A percentile compares a stretch with the other conserved stretches of the same genome.
Evolutionary conservation across 2,797 vertebrate species (phyloP).

Genomic region (Microcaecilia unicolor): DNA sequence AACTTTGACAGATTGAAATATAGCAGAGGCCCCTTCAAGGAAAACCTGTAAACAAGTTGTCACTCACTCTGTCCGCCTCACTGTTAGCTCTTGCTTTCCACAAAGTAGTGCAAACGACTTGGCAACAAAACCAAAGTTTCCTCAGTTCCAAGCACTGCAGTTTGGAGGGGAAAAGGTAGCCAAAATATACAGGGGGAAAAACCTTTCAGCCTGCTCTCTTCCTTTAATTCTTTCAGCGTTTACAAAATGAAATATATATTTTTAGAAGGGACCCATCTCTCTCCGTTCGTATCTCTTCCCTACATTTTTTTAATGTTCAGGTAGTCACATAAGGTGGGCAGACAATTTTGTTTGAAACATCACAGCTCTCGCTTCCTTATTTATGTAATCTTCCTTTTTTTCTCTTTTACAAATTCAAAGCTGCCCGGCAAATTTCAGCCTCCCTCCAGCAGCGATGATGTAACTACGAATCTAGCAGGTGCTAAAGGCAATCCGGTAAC

Average conservation of each 20-base stretch:
- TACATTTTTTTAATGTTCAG: no score
- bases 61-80: conserved; percentile 67
- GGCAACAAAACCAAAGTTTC: conserved; percentile 52
- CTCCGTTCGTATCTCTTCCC: accelerated
- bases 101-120: conserved; percentile 55
- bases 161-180: conserved; percentile 46
- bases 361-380: no score
- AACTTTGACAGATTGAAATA: conserved; percentile 94
- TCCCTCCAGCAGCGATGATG: conserved; percentile 35
- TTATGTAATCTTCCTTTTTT: no score
- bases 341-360: no score
- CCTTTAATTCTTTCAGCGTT: neutral
- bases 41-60: conserved; percentile 81
- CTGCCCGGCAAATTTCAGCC: conserved; percentile 27
- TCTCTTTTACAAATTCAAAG: conserved; percentile 17
- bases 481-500: conserved; percentile 38
- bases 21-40: conserved; percentile 73
- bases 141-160: conserved; percentile 37
- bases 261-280: no score
- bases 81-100: conserved; percentile 50
- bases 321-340: no score
- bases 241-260: neutral
- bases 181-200: conserved; percentile 14
- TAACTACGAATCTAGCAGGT: conserved; percentile 35
- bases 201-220: conserved; percentile 6